A percentile compares a stretch with the other conserved stretches of the same genome.
These are phyloP conservation scores for Gari tellinella DNA, from an alignment of 2,888 invertebrate species.

Conservation along the genomic window DNA sequence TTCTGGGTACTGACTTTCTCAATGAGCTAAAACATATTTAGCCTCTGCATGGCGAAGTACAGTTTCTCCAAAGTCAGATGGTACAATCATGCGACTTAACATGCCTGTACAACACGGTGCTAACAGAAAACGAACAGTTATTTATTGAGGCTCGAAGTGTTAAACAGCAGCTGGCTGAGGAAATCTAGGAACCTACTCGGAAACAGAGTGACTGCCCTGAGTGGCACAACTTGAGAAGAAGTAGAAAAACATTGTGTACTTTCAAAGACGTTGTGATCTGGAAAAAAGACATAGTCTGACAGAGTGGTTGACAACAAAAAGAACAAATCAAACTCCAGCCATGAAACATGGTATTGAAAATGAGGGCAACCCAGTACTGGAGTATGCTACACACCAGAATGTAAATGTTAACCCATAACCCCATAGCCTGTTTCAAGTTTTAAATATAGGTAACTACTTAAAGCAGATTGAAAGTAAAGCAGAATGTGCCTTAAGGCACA, in stretches of 20 bases:
- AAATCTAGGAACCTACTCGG: constrained; percentile 15
- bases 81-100: constrained; percentile 8
- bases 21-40: constrained; percentile 4
- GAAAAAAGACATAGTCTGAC: constrained; percentile 19
- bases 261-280: constrained; percentile 18
- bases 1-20: constrained; percentile 10
- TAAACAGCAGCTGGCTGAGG: neutral
- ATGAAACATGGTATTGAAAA: constrained; percentile 21
- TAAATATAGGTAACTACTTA: too few species aligned
- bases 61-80: constrained; percentile 17
- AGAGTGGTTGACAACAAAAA: constrained; percentile 10
- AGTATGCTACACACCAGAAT: constrained; percentile 12
- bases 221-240: constrained; percentile 19
- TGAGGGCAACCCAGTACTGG: constrained; percentile 18
- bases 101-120: neutral
- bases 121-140: constrained; percentile 13
- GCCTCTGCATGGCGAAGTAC: constrained; percentile 7
- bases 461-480: too few species aligned
- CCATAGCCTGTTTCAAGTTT: too few species aligned
- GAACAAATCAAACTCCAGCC: constrained; percentile 5
- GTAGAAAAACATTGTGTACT: constrained; percentile 1
- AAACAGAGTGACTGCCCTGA: constrained; percentile 21
- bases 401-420: too few species aligned
- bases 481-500: too few species aligned
- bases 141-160: constrained; percentile 9